Evolutionary conservation across 2,888 invertebrate species (phyloP).

Genomic region (Cephus sareptanus): DNA sequence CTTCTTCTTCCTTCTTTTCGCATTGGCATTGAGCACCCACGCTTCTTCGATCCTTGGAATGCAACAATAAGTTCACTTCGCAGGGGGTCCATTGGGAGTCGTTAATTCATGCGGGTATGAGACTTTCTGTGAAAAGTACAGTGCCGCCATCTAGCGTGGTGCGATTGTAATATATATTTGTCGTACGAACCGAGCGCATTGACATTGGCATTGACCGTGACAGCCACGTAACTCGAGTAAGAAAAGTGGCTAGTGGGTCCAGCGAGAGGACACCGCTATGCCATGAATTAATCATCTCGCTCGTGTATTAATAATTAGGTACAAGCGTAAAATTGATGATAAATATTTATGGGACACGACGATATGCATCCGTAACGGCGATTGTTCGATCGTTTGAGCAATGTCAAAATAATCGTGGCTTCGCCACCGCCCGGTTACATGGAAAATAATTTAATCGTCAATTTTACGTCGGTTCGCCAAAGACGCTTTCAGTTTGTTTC

Average conservation of each 20-base stretch:
- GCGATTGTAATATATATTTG: not conserved
- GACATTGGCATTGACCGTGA: slow-evolving; percentile 1
- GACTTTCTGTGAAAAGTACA: not conserved
- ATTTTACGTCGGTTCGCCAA: slow-evolving; percentile 23
- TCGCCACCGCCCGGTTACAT: slow-evolving; percentile 25
- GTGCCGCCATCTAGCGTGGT: not conserved
- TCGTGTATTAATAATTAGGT: slow-evolving; percentile 42
- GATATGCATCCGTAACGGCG: slow-evolving; percentile 43
- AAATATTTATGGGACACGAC: slow-evolving; percentile 46
- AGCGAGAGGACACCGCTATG: slow-evolving; percentile 21
- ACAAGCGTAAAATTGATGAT: slow-evolving; percentile 39
- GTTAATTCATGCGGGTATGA: not conserved
- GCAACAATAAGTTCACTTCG: slow-evolving; percentile 1
- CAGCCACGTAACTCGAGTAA: not conserved
- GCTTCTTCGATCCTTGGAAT: not conserved
- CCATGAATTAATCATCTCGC: slow-evolving; percentile 42
- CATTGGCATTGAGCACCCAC: not conserved
- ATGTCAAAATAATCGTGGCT: slow-evolving; percentile 40
- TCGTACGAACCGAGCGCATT: not conserved
- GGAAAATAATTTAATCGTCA: slow-evolving; percentile 35
- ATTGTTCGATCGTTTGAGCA: slow-evolving; percentile 36
- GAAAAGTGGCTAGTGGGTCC: not conserved
- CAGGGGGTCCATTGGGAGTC: slow-evolving; percentile 1
- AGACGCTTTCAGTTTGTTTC: not conserved
- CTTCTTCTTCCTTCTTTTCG: slow-evolving; percentile 2